These are phyloP conservation scores for Formica selysi DNA, from an alignment of 1,140 invertebrate species.

Conservation along the genomic window DNA sequence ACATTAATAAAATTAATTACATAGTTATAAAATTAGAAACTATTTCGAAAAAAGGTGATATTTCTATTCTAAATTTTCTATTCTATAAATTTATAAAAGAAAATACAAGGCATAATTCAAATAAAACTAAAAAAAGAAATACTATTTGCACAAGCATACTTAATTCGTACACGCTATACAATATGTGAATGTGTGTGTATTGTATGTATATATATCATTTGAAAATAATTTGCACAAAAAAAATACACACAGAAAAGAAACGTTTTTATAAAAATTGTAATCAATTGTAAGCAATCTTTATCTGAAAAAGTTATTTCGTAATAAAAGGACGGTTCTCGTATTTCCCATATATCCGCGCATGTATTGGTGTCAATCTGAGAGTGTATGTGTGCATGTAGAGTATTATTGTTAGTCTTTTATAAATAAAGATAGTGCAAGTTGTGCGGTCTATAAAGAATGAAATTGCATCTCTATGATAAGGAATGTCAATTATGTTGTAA, in stretches of 20 bases:
- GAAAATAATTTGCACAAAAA: conserved; percentile 23
- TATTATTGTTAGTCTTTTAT: conserved; percentile 84
- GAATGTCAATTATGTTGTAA: conserved; percentile 75
- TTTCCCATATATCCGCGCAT: background rate
- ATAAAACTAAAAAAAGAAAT: background rate
- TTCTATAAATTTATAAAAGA: background rate
- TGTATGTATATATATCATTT: conserved; percentile 64
- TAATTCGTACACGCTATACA: background rate
- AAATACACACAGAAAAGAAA: background rate
- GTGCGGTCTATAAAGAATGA: conserved; percentile 83
- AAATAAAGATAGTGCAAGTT: conserved; percentile 82
- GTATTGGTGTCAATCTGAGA: conserved; percentile 85
- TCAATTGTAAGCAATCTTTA: background rate
- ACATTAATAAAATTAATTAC: background rate
- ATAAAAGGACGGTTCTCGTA: background rate
- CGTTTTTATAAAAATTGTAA: conserved; percentile 18
- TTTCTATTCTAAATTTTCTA: background rate
- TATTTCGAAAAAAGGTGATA: background rate
- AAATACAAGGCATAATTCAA: background rate
- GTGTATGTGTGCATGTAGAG: conserved; percentile 76
- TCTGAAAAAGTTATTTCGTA: background rate
- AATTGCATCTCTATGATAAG: conserved; percentile 79
- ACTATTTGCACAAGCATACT: conserved; percentile 1
- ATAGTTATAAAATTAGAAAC: background rate
- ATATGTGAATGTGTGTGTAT: background rate